These are phyloP conservation scores for Xenops minutus DNA, from an alignment of 2,797 vertebrate species.

Conservation along the genomic window DNA sequence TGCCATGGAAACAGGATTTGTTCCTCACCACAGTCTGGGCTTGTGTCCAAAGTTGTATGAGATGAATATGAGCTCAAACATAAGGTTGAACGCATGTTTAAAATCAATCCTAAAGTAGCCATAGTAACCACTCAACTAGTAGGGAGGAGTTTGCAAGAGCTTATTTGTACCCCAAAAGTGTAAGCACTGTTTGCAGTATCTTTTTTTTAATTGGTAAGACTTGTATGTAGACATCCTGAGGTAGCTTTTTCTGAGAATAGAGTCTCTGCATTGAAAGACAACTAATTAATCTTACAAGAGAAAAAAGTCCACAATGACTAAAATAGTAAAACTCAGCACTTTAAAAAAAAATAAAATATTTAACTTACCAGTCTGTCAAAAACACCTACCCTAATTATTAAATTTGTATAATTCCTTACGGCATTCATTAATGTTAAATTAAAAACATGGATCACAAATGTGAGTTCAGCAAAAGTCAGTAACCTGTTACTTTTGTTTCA, in stretches of 20 bases:
- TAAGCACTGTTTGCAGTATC: neutral
- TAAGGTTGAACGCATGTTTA: neutral
- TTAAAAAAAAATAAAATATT: neutral
- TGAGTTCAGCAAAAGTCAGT: neutral
- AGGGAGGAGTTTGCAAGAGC: neutral
- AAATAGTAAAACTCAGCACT: neutral
- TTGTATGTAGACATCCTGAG: accelerated
- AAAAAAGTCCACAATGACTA: neutral
- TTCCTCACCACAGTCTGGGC: neutral
- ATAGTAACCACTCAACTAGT: neutral
- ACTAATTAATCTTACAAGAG: neutral
- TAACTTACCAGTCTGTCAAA: neutral
- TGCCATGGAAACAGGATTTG: neutral
- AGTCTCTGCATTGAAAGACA: neutral
- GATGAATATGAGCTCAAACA: neutral
- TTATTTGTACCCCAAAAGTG: neutral
- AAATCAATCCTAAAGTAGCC: neutral
- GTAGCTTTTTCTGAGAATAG: neutral
- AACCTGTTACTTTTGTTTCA: neutral
- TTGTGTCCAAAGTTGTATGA: neutral
- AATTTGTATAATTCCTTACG: neutral
- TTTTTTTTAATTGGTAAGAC: neutral
- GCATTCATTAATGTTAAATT: neutral
- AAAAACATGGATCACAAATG: neutral
- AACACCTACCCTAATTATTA: accelerated